Evolutionary conservation across 2,888 invertebrate genomes (phyloP).

Genomic region (Synanthedon andrenaeformis): DNA sequence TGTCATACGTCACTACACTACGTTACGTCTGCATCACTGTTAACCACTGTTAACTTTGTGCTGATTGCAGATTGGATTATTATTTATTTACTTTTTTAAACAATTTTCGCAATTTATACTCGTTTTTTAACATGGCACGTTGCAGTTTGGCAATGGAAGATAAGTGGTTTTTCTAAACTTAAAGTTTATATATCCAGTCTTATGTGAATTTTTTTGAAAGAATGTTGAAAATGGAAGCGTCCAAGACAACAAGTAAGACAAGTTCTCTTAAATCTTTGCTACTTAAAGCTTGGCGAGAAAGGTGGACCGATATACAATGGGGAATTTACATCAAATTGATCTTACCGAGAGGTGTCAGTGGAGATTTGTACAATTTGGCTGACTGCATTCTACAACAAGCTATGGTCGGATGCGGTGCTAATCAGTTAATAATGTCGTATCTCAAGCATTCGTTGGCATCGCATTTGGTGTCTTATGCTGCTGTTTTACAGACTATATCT

Average conservation of each 20-base stretch:
- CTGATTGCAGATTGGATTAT: no score
- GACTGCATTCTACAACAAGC: conserved; percentile 96
- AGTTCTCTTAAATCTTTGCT: conserved; percentile 84
- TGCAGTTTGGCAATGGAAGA: no score
- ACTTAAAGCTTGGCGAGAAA: conserved; percentile 91
- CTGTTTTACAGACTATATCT: conserved; percentile 87
- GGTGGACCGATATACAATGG: conserved; percentile 97
- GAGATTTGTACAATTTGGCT: conserved; percentile 92
- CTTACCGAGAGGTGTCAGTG: conserved; percentile 88
- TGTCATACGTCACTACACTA: no score
- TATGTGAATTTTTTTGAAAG: neutral
- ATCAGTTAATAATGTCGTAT: conserved; percentile 90
- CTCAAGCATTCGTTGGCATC: conserved; percentile 91
- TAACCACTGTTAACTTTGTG: no score
- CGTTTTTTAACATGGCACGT: no score
- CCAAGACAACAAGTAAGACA: conserved; percentile 86
- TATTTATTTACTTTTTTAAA: no score
- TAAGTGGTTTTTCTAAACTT: no score
- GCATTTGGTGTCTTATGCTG: conserved; percentile 91
- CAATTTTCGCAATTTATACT: no score
- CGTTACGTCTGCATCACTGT: no score
- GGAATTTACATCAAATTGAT: conserved; percentile 96
- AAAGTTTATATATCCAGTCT: no score
- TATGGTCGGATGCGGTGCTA: conserved; percentile 92
- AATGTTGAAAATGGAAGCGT: conserved; percentile 73